A percentile compares a stretch with the other conserved stretches of the same genome.
Evolutionary conservation across 2,888 invertebrate species (phyloP).

Genomic region (Drosophila ezoana): DNA sequence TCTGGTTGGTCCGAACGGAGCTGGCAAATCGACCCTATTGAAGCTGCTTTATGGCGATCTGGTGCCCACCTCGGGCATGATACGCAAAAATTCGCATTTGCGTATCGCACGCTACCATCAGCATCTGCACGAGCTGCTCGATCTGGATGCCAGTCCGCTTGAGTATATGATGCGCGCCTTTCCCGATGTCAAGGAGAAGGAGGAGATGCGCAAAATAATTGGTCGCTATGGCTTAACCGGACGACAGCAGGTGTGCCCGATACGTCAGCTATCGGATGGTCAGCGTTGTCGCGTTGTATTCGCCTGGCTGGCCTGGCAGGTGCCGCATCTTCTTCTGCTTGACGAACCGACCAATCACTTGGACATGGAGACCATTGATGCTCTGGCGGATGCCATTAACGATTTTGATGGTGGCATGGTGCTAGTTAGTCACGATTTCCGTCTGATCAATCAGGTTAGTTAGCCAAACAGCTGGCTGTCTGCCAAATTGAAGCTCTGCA

Average conservation of each 20-base stretch:
- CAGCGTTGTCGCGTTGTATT: conserved; percentile 99
- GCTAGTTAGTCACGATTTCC: conserved; percentile 99
- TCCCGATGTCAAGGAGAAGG: conserved; percentile 98
- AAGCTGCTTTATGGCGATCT: conserved; percentile 98
- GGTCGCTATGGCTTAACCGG: conserved; percentile 99
- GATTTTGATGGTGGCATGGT: conserved; percentile 99
- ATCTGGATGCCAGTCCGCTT: conserved; percentile 96
- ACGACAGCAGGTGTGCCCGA: conserved; percentile 92
- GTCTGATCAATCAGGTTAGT: conserved; percentile 97
- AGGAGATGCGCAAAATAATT: conserved; percentile 99
- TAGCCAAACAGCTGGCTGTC: no score
- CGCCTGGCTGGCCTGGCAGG: conserved; percentile 99
- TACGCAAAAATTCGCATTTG: conserved; percentile 98
- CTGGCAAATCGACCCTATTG: conserved; percentile 98
- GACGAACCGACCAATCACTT: conserved; percentile 96
- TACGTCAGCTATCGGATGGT: conserved; percentile 93
- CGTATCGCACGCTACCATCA: conserved; percentile 99
- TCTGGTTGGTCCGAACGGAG: conserved; percentile 98
- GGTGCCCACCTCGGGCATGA: conserved; percentile 97
- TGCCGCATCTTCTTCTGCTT: conserved; percentile 95
- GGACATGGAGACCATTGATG: conserved; percentile 99
- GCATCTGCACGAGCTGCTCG: conserved; percentile 98
- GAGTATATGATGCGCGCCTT: conserved; percentile 99
- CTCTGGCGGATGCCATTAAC: conserved; percentile 98
- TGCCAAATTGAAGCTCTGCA: no score